Conservation (phyloP, 2,113 vertebrate genomes). For the Cricetomys ansorgei region DNA sequence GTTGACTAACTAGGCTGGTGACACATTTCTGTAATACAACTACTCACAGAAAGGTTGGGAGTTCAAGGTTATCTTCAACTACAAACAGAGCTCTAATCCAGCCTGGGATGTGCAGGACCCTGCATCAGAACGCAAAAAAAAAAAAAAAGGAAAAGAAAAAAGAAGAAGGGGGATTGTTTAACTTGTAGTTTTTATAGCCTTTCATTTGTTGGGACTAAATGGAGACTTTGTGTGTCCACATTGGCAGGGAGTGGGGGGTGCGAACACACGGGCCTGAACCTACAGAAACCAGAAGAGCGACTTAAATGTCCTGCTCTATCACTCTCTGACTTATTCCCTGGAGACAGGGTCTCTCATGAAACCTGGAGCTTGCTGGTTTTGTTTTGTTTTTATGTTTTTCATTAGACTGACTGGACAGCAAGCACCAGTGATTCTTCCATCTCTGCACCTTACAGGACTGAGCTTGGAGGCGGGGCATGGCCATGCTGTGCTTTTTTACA, state of each 20-base stretch:
- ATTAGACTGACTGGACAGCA: not conserved
- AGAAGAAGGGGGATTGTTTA: no score
- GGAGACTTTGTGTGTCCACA: not conserved
- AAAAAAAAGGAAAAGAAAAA: no score
- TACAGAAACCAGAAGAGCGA: not conserved
- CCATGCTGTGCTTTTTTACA: not conserved
- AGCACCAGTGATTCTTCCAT: not conserved
- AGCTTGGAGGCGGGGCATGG: not conserved
- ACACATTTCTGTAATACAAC: not conserved
- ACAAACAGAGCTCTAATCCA: not conserved
- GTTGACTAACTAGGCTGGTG: not conserved
- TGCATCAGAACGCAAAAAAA: not conserved
- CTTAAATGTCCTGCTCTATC: not conserved
- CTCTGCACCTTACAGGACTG: not conserved
- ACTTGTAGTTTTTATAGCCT: not conserved
- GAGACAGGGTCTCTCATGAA: not conserved
- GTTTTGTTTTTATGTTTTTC: not conserved
- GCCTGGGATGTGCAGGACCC: not conserved
- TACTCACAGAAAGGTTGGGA: not conserved
- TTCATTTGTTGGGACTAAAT: constrained; percentile 8
- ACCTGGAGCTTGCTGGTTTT: not conserved
- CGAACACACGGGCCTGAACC: not conserved
- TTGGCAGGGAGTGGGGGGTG: no score
- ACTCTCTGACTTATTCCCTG: not conserved
- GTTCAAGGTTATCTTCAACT: not conserved